Evolutionary conservation across 2,888 invertebrate genomes (phyloP).

Genomic region (Agrenia bidenticulata): DNA sequence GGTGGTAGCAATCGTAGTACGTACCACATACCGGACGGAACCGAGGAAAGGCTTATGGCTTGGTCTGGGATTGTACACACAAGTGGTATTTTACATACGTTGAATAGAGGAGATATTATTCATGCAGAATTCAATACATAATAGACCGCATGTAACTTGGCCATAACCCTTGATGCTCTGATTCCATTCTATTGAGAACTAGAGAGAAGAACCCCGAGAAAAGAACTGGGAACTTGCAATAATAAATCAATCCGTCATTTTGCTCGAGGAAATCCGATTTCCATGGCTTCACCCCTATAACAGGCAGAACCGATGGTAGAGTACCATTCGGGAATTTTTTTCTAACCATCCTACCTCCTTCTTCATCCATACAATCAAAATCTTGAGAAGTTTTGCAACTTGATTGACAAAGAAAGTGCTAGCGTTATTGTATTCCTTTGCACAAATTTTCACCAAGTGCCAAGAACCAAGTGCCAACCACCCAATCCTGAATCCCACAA

Average conservation of each 20-base stretch:
- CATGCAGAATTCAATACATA: constrained; percentile 18
- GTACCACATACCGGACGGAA: neutral
- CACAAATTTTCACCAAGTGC: no score
- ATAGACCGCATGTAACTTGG: constrained; percentile 11
- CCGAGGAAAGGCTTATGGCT: neutral
- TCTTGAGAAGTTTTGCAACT: constrained; percentile 11
- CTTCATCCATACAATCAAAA: no score
- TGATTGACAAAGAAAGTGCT: constrained; percentile 14
- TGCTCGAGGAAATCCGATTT: constrained; percentile 20
- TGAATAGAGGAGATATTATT: constrained; percentile 8
- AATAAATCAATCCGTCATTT: constrained; percentile 24
- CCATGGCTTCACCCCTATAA: neutral
- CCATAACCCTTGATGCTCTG: constrained; percentile 3
- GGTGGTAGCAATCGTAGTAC: no score
- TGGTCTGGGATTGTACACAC: neutral
- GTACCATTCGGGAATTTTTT: no score
- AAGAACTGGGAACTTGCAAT: constrained; percentile 18
- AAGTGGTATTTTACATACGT: neutral
- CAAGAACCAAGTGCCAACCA: no score
- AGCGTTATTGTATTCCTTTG: no score
- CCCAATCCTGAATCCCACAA: no score
- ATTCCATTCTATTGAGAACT: neutral
- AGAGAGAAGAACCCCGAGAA: constrained; percentile 11
- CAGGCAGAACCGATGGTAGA: no score
- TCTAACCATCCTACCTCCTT: no score